Percentiles rank a stretch among this genome's conserved stretches.
Evolutionary conservation across 2,888 invertebrate genomes (phyloP).

Genomic region (Leptopterna dolabrata): DNA sequence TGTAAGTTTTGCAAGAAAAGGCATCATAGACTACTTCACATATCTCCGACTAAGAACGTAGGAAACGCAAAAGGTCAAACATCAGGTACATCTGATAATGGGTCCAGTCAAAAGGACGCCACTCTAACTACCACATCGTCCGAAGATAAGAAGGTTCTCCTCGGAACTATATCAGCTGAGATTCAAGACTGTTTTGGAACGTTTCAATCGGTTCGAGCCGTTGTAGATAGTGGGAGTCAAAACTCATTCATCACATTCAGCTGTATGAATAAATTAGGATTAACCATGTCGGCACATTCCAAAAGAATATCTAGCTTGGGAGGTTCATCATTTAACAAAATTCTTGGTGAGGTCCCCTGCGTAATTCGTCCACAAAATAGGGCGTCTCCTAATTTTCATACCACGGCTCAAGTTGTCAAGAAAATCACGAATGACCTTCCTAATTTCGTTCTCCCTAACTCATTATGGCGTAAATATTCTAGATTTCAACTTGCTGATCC

Average conservation of each 20-base stretch:
- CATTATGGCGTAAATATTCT: not conserved
- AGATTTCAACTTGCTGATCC: slow-evolving; percentile 25
- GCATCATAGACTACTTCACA: not conserved
- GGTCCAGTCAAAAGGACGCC: not conserved
- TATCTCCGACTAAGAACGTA: not conserved
- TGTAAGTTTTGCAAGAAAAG: not conserved
- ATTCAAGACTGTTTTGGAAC: not conserved
- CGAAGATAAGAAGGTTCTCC: not conserved
- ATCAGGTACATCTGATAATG: too few species aligned
- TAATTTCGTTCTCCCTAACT: not conserved
- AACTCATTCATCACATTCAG: slow-evolving; percentile 14
- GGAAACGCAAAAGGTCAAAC: not conserved
- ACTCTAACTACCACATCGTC: not conserved
- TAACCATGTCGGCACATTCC: not conserved
- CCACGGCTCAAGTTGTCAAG: not conserved
- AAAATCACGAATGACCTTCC: not conserved
- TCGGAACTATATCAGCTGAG: not conserved
- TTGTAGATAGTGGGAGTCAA: slow-evolving; percentile 34
- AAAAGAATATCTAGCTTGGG: slow-evolving; percentile 3
- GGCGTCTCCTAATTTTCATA: not conserved
- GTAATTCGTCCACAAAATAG: not conserved
- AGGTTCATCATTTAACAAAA: not conserved
- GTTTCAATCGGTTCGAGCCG: not conserved
- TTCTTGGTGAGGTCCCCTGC: not conserved
- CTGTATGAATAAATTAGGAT: not conserved